Evolutionary conservation across 2,797 vertebrate genomes (phyloP).

Genomic region (Hydrophis major): DNA sequence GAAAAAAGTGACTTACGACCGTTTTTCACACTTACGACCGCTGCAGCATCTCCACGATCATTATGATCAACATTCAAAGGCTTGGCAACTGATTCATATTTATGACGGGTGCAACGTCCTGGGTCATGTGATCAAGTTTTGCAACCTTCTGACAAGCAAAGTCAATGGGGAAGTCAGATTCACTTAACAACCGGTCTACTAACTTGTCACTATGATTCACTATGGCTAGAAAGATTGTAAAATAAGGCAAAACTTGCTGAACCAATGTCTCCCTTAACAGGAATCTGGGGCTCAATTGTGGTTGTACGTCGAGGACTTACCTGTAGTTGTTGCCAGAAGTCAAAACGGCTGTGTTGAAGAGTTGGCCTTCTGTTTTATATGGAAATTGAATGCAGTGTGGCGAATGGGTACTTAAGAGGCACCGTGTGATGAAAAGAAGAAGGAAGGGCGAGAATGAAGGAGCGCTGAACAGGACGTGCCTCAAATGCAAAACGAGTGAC

Average conservation of each 20-base stretch:
- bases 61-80: neutral
- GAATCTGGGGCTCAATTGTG: neutral
- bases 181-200: too few species aligned
- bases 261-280: neutral
- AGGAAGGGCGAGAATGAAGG: neutral
- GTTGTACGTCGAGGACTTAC: neutral
- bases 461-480: neutral
- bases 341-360: neutral
- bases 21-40: neutral
- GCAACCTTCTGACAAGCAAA: neutral
- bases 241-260: neutral
- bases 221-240: neutral
- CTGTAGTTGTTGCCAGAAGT: neutral
- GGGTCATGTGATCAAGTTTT: neutral
- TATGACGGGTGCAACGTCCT: neutral
- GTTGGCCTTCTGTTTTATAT: neutral
- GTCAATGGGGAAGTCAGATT: neutral
- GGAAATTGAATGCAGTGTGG: neutral
- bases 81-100: neutral
- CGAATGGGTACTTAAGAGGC: neutral
- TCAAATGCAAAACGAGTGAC: neutral
- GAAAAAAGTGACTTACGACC: neutral
- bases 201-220: neutral
- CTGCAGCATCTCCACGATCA: too few species aligned
- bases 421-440: neutral